Percentiles rank a stretch among this genome's conserved stretches.
Conservation (phyloP, 35 echinoderm and acorn worm genomes). For the Lytechinus pictus region DNA sequence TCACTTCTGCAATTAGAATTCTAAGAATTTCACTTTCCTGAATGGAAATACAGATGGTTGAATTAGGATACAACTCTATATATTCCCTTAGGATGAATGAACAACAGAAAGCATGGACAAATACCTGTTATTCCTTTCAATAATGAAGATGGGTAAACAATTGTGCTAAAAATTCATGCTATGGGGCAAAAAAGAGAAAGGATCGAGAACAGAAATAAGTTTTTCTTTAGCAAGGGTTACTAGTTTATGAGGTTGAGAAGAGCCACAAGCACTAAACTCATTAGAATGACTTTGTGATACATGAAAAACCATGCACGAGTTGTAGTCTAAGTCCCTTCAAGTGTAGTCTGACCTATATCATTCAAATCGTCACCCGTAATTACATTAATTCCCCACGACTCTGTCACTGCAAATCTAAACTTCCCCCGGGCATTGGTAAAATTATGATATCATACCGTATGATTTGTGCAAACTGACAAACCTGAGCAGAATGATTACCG, state of each 20-base stretch:
- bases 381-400: slow-evolving; percentile 36
- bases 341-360: slow-evolving; percentile 44
- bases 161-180: slow-evolving; percentile 35
- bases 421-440: slow-evolving; percentile 24
- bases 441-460: slow-evolving; percentile 40
- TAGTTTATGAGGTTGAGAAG: slow-evolving; percentile 42
- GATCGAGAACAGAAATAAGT: background rate
- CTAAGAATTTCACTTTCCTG: background rate
- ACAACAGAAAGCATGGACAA: background rate
- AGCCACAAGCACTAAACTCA: slow-evolving; percentile 35
- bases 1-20: background rate
- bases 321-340: slow-evolving; percentile 25
- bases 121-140: background rate
- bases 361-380: slow-evolving; percentile 43
- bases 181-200: background rate
- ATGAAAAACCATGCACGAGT: slow-evolving; percentile 23
- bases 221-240: slow-evolving; percentile 8
- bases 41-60: background rate
- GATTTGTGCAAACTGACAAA: slow-evolving; percentile 48
- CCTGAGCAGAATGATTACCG: slow-evolving; percentile 43
- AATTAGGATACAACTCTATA: background rate
- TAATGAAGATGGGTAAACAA: slow-evolving; percentile 27
- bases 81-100: background rate
- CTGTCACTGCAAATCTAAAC: slow-evolving; percentile 48
- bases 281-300: slow-evolving; percentile 37